A percentile compares a stretch with the other conserved stretches of the same genome.
These are phyloP conservation scores for Drosophila asahinai DNA, from an alignment of 1,140 invertebrate genomes.

Conservation along the genomic window DNA sequence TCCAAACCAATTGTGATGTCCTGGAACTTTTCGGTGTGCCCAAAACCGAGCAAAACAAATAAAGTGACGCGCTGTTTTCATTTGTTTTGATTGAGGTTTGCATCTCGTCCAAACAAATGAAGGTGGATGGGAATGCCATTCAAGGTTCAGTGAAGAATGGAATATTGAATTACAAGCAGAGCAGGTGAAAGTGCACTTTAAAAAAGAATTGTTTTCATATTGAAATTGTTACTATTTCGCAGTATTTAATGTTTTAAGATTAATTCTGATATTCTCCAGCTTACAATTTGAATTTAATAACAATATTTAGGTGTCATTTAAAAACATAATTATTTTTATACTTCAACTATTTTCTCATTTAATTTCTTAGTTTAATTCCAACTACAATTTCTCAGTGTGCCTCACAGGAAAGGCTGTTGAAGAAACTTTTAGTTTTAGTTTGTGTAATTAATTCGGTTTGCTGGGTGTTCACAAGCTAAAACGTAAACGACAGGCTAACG, in stretches of 20 bases:
- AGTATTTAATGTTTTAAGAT: too few relatives aligned
- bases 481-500: background rate
- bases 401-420: too few relatives aligned
- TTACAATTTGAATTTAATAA: too few relatives aligned
- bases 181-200: background rate
- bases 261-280: too few relatives aligned
- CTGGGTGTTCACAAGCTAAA: background rate
- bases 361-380: too few relatives aligned
- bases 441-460: constrained; percentile 15
- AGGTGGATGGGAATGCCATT: constrained; percentile 38
- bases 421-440: constrained; percentile 2
- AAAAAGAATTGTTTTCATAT: background rate
- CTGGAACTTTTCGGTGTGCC: constrained; percentile 44
- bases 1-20: constrained; percentile 36
- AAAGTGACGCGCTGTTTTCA: constrained; percentile 45
- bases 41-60: constrained; percentile 41
- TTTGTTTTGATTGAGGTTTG: constrained; percentile 62
- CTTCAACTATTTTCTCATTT: too few relatives aligned
- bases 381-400: background rate
- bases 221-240: too few relatives aligned
- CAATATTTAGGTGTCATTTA: too few relatives aligned
- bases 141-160: constrained; percentile 32
- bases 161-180: constrained; percentile 39
- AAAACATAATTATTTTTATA: too few relatives aligned
- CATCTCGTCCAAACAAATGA: constrained; percentile 25